phyloP scores from a whole-genome alignment of 92 coral and sea anemone genomes.

The Epizoanthus ramosus region DNA sequence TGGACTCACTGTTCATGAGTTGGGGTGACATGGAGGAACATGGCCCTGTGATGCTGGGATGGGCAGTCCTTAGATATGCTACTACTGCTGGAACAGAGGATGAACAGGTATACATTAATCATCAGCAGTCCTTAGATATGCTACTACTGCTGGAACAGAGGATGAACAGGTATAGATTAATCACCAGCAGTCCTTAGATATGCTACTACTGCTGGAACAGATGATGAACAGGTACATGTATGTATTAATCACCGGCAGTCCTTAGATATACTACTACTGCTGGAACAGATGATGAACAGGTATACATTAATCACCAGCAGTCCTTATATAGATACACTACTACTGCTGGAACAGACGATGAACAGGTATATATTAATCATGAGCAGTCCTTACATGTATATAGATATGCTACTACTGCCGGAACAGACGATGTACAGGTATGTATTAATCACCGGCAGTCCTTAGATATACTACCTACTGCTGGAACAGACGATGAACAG shows the following conservation, averaged over 20 bases:
- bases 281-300: constrained; percentile 69
- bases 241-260: too few relatives aligned
- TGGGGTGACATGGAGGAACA: constrained; percentile 95
- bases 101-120: constrained; percentile 60
- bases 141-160: constrained; percentile 49
- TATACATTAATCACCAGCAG: too few relatives aligned
- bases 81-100: constrained; percentile 71
- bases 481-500: too few relatives aligned
- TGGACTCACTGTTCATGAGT: constrained; percentile 76
- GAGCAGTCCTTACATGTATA: constrained; percentile 97
- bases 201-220: constrained; percentile 41
- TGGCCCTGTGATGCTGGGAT: constrained; percentile 96
- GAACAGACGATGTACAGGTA: constrained; percentile 77
- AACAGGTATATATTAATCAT: constrained; percentile 10
- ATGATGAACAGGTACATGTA: constrained; percentile 80
- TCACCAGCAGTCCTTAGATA: too few relatives aligned
- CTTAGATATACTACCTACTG: too few relatives aligned
- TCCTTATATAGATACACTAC: too few relatives aligned
- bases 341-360: too few relatives aligned
- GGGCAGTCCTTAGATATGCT: constrained; percentile 95
- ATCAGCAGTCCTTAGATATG: too few relatives aligned
- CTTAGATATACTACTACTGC: background rate
- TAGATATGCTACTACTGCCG: constrained; percentile 85
- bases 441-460: too few relatives aligned
- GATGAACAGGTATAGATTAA: constrained; percentile 65